Evolutionary conservation across 2,113 vertebrate species (phyloP).

Genomic region (Rattus rattus): DNA sequence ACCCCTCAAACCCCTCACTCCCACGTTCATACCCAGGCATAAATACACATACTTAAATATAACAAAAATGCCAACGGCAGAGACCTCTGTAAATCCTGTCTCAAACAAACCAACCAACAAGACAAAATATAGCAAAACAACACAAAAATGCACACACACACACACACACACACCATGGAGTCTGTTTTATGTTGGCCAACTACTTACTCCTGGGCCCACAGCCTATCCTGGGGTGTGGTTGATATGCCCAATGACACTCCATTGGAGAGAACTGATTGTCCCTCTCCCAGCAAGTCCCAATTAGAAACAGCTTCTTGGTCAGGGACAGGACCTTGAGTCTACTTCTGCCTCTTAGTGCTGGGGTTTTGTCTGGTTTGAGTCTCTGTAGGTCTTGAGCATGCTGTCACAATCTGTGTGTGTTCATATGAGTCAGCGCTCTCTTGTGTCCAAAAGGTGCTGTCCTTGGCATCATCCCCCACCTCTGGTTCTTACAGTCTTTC

Average conservation of each 20-base stretch:
- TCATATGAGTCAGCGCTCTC: not conserved
- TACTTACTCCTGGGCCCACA: not conserved
- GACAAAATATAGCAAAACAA: not conserved
- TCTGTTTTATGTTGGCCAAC: not conserved
- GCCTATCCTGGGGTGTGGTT: not conserved
- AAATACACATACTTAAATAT: not conserved
- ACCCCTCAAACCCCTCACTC: not conserved
- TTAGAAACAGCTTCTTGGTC: not conserved
- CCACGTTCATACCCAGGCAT: not conserved
- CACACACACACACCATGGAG: not conserved
- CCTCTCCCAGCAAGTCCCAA: not conserved
- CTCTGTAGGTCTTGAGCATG: not conserved
- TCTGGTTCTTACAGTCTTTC: not conserved
- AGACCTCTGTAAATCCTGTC: not conserved
- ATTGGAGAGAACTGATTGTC: not conserved
- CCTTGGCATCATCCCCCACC: not conserved
- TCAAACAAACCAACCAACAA: not conserved
- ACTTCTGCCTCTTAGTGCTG: not conserved
- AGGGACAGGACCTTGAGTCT: not conserved
- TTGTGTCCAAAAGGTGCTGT: not conserved
- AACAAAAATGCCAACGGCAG: not conserved
- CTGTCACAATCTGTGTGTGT: not conserved
- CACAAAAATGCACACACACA: not conserved
- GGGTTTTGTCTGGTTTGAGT: not conserved
- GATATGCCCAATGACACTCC: not conserved